These are phyloP conservation scores for Phlogophora meticulosa DNA, from an alignment of 2,888 invertebrate genomes.

Conservation along the genomic window DNA sequence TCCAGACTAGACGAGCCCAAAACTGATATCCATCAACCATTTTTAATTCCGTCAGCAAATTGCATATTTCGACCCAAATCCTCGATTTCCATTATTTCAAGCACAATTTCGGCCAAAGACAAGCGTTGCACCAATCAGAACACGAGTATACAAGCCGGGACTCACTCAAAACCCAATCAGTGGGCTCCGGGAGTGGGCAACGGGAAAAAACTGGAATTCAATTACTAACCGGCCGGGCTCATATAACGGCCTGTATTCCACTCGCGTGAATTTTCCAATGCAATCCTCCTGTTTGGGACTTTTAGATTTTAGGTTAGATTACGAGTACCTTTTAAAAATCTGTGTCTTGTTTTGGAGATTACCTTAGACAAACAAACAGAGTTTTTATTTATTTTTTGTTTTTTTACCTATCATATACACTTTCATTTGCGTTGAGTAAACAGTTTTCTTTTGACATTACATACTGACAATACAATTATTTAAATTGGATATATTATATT, in stretches of 20 bases:
- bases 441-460: no score
- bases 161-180: constrained; percentile 67
- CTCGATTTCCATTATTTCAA: constrained; percentile 33
- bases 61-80: constrained; percentile 25
- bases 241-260: constrained; percentile 56
- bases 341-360: no score
- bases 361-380: no score
- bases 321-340: no score
- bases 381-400: no score
- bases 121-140: constrained; percentile 51
- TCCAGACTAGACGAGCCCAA: no score
- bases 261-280: constrained; percentile 33
- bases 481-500: no score
- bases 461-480: no score
- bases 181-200: constrained; percentile 26
- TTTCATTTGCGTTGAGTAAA: no score
- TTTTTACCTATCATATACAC: no score
- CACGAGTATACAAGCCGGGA: constrained; percentile 41
- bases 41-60: constrained; percentile 25
- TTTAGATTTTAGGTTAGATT: constrained; percentile 9
- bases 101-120: constrained; percentile 48
- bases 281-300: constrained; percentile 6
- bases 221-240: constrained; percentile 55
- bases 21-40: neutral
- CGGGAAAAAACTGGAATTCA: constrained; percentile 65